Percentiles rank a stretch among this genome's conserved stretches.
phyloP scores from a whole-genome alignment of 2,888 invertebrate genomes.

The Andrena dorsata region DNA sequence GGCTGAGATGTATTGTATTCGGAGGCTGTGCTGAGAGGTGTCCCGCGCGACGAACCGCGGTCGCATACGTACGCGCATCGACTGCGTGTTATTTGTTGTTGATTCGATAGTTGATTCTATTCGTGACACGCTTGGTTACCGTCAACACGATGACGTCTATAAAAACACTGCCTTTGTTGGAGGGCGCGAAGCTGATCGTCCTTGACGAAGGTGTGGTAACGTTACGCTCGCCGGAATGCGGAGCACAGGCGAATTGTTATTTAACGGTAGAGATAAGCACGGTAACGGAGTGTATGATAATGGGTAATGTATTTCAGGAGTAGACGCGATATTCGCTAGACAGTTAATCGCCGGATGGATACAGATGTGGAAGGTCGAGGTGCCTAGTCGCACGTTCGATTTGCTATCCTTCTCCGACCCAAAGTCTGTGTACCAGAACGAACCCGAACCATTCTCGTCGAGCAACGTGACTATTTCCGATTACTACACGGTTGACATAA shows the following conservation, averaged over 20 bases:
- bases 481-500: constrained; percentile 74
- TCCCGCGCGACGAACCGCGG: not conserved
- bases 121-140: constrained; percentile 5
- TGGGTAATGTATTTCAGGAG: constrained; percentile 67
- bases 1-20: not conserved
- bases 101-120: constrained; percentile 19
- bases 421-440: constrained; percentile 66
- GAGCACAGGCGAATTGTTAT: no score
- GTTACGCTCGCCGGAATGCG: not conserved
- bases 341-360: constrained; percentile 80
- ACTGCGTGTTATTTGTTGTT: constrained; percentile 26
- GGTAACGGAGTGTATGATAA: not conserved
- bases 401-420: constrained; percentile 78
- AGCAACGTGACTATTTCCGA: constrained; percentile 75
- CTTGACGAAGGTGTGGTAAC: constrained; percentile 78
- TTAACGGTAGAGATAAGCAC: no score
- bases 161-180: constrained; percentile 71
- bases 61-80: not conserved
- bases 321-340: constrained; percentile 72
- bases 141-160: constrained; percentile 67
- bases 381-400: constrained; percentile 63
- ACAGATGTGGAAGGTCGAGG: constrained; percentile 71
- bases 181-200: constrained; percentile 76
- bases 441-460: constrained; percentile 60
- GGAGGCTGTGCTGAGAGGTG: not conserved